phyloP scores from a whole-genome alignment of 2,888 invertebrate species.

The Hetaerina titia region DNA sequence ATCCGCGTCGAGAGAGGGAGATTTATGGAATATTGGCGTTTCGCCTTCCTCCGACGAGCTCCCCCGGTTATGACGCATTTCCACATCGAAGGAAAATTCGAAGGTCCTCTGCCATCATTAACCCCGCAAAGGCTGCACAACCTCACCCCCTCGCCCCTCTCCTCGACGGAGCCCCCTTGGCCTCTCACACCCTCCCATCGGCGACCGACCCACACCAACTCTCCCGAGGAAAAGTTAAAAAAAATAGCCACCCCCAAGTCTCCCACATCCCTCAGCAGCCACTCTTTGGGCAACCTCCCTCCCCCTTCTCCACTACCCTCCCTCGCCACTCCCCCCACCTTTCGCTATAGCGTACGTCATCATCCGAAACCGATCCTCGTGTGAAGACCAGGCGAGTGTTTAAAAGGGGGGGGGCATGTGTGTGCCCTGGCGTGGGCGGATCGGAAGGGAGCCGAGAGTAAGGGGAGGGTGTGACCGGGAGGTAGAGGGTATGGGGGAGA shows the following conservation, averaged over 20 bases:
- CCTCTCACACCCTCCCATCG: neutral
- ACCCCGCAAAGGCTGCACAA: neutral
- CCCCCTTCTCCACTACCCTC: neutral
- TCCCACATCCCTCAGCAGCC: neutral
- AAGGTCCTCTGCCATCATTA: neutral
- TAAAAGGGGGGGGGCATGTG: neutral
- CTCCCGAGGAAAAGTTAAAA: neutral
- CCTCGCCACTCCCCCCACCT: neutral
- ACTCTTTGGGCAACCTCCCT: neutral
- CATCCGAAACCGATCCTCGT: slow-evolving; percentile 67
- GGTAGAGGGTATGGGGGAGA: neutral
- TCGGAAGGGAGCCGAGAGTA: neutral
- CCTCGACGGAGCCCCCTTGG: too few relatives aligned
- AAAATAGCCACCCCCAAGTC: neutral
- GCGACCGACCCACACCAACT: neutral
- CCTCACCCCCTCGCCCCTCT: neutral
- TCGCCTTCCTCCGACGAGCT: neutral
- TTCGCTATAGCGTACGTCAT: slow-evolving; percentile 19
- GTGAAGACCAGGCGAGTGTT: slow-evolving; percentile 53
- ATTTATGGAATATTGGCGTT: slow-evolving; percentile 1
- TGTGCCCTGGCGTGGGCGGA: neutral
- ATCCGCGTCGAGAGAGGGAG: neutral
- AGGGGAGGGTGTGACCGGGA: neutral
- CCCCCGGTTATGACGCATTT: slow-evolving; percentile 8
- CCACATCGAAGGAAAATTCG: neutral